Evolutionary conservation across 2,888 invertebrate genomes (phyloP).

Genomic region (Coleophora deauratella): DNA sequence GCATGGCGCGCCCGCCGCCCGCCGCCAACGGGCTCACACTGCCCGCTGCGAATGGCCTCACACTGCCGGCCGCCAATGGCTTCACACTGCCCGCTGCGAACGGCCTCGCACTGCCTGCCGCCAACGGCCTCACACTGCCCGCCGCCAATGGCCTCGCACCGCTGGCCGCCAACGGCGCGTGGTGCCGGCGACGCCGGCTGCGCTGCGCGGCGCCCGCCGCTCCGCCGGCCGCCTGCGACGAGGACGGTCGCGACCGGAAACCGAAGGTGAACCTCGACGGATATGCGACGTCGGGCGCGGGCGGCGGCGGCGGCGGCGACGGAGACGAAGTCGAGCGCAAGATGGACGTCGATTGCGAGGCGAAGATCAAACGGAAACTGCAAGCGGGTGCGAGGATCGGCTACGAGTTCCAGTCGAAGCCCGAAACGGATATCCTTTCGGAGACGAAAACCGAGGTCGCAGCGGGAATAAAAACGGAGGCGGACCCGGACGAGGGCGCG

Average conservation of each 20-base stretch:
- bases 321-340: slow-evolving; percentile 1
- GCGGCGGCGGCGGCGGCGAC: slow-evolving; percentile 5
- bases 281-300: too few relatives aligned
- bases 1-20: slow-evolving; percentile 16
- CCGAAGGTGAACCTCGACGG: slow-evolving; percentile 15
- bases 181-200: slow-evolving; percentile 11
- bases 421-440: slow-evolving; percentile 9
- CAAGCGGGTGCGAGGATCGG: too few relatives aligned
- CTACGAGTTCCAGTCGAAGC: slow-evolving; percentile 4
- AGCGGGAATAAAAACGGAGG: slow-evolving; percentile 13
- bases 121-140: background rate
- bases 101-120: slow-evolving; percentile 12
- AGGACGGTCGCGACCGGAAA: too few relatives aligned
- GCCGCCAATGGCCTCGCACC: slow-evolving; percentile 5
- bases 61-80: slow-evolving; percentile 2
- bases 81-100: slow-evolving; percentile 20
- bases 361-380: too few relatives aligned
- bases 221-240: background rate
- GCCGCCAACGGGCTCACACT: slow-evolving; percentile 2
- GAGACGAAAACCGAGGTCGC: slow-evolving; percentile 4
- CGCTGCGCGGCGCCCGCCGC: slow-evolving; percentile 9
- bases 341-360: too few relatives aligned
- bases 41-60: slow-evolving; percentile 3
- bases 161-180: slow-evolving; percentile 1
- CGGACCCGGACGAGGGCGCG: slow-evolving; percentile 11